Base-by-base conservation (phyloP, 2,797 vertebrate species). In the Pangasius sanitwongsei region DNA sequence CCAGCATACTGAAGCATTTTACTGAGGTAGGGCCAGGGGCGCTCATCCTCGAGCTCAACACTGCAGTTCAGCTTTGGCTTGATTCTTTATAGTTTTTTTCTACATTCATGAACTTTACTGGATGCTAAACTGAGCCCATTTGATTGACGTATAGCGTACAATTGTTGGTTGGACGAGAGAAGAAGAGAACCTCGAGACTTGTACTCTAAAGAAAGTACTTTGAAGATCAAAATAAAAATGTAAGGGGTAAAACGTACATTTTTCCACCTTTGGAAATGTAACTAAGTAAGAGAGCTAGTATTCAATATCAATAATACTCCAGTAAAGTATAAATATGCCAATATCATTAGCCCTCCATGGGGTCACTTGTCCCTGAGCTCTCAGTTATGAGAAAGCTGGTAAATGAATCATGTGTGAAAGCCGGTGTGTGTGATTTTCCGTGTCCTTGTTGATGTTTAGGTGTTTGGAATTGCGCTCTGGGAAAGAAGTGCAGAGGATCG, bases 391-490 rank as follows among this genome's bases (percentile, higher is more conserved):
- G 37, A 83, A 83, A 67, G 37, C 83, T 87, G 65, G 7, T 86
- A n/a, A 63, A 70, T 55, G n/a, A 72, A 65, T 86, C 34, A 53
- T 70, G 85, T 84, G 80, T 83, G 78, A 82, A 83, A 50, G 59
- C 4, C 67, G 31, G 37, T 15, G 34, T 78, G 59, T 86, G 65
- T 75, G 81, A 9, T 44, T 83, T 77, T 83, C 74, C 80, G 72
- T 31, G n/a, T 75, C 57, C 18, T 87, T 91, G 89, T 92, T 90
- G 90, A 82, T 92, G 87, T 89, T 88, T 88, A 86, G 83, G 88
- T 89, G 90, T 92, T 84, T 65, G 61, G 72, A 88, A 67, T 74
- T 89, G 88, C 23, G 78, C 89, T 89, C 53, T 91, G 90, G 92
- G 86, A 87, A 92, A 91, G 74, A 86, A 89, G 72, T 86, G 11